Evolutionary conservation across 2,113 vertebrate species (phyloP).

Genomic region (Dipodomys ordii): DNA sequence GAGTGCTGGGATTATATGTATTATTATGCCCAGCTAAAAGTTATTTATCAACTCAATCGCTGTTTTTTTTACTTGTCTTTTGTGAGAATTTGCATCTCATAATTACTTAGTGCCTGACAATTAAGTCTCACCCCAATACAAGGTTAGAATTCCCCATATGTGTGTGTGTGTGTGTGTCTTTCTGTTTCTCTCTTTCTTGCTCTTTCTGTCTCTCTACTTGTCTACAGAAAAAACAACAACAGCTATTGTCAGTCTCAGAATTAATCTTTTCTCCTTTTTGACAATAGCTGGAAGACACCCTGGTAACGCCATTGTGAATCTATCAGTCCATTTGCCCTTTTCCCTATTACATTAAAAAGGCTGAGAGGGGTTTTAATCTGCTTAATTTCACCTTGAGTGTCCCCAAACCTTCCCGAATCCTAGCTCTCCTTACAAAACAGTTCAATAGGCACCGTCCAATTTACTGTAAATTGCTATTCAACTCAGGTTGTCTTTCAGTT

Average conservation of each 20-base stretch:
- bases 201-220: background rate
- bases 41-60: background rate
- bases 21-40: background rate
- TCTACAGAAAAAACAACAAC: background rate
- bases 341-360: background rate
- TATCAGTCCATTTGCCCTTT: background rate
- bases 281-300: background rate
- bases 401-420: background rate
- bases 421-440: conserved; percentile 1
- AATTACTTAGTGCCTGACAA: background rate
- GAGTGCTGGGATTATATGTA: background rate
- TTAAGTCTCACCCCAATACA: background rate
- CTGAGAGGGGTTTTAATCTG: background rate
- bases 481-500: background rate
- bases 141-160: too few species aligned
- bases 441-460: background rate
- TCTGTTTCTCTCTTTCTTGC: too few species aligned
- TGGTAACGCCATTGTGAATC: background rate
- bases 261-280: background rate
- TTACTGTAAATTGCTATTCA: background rate
- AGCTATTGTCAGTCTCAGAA: background rate
- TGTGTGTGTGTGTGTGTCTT: too few species aligned
- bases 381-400: conserved; percentile 42
- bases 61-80: background rate
- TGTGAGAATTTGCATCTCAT: background rate